Conservation (phyloP, 2,888 invertebrate genomes). For the Pterostichus madidus region DNA sequence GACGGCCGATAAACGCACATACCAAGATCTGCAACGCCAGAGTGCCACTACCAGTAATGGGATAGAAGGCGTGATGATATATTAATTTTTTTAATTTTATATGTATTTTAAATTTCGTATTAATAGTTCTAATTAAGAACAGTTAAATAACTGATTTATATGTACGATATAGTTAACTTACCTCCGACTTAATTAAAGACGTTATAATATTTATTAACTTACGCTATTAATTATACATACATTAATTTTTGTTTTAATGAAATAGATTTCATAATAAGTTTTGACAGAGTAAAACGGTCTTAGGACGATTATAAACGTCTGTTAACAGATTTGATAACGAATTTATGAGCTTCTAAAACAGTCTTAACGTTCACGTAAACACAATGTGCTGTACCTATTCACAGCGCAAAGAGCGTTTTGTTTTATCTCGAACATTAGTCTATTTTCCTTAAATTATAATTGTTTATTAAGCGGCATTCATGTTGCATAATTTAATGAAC, state of each 20-base stretch:
- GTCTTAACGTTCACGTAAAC: constrained; percentile 21
- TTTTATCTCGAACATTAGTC: constrained; percentile 36
- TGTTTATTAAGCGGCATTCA: constrained; percentile 44
- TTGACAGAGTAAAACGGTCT: constrained; percentile 9
- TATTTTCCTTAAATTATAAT: constrained; percentile 42
- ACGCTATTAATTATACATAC: too few species aligned
- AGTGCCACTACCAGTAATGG: too few species aligned
- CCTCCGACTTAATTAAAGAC: too few species aligned
- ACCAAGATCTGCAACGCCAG: too few species aligned
- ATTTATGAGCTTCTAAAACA: constrained; percentile 34
- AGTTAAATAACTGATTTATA: too few species aligned
- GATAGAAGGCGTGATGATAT: too few species aligned
- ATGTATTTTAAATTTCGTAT: too few species aligned
- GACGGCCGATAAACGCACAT: too few species aligned
- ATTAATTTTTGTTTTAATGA: background rate
- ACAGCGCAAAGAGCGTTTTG: constrained; percentile 16
- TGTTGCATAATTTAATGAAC: background rate
- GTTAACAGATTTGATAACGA: constrained; percentile 46
- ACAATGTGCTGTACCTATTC: constrained; percentile 32
- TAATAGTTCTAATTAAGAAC: too few species aligned
- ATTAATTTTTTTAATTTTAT: too few species aligned
- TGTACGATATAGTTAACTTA: too few species aligned
- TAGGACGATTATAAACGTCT: constrained; percentile 35
- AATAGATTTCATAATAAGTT: constrained; percentile 30
- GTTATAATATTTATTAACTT: too few species aligned